Base-by-base conservation (phyloP, 2,888 invertebrate genomes). In the Gastrophysa polygoni region DNA sequence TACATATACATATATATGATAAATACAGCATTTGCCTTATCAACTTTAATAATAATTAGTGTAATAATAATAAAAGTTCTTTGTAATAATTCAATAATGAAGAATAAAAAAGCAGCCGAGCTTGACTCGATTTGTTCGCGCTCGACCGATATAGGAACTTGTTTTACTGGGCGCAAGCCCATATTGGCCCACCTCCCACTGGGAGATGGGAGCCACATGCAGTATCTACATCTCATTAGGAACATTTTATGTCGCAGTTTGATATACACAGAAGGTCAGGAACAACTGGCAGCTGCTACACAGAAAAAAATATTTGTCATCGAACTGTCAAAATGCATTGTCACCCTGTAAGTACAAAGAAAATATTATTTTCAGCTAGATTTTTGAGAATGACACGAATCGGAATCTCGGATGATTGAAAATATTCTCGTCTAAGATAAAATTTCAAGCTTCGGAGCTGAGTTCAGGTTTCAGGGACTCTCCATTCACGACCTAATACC, bases 1-100 rank as follows among this genome's bases (percentile, higher is more conserved):
- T 77, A 82, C 80, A 81, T 81, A 79, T 80, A 81, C 80, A 81
- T 81, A 80, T 80, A 80, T 79, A 80, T 69, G 80, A 81, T 81
- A 80, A 81, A 80, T 81, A 81, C 80, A 80, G 80, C 79, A 80
- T 81, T 79, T 80, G 78, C 78, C 78, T 81, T 80, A 81, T 80
- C 79, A 81, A 80, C 79, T 80, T 79, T 78, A 80, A 81, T 81
- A 80, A 80, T 81, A 80, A 80, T 71, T 80, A 73, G 77, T 80
- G 77, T 79, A 75, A 77, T 79, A 78, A 78, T 78, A 80, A 80
- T 80, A 80, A 80, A 80, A 80, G 78, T 76, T 75, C 66, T 71
- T 78, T 80, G 75, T 80, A 81, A 81, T 80, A 80, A 80, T 81
- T 80, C 78, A 81, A 80, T 80, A 81, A 81, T 81, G 81, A 77